phyloP scores from a whole-genome alignment of 2,113 vertebrate genomes.

The Murina feae region DNA sequence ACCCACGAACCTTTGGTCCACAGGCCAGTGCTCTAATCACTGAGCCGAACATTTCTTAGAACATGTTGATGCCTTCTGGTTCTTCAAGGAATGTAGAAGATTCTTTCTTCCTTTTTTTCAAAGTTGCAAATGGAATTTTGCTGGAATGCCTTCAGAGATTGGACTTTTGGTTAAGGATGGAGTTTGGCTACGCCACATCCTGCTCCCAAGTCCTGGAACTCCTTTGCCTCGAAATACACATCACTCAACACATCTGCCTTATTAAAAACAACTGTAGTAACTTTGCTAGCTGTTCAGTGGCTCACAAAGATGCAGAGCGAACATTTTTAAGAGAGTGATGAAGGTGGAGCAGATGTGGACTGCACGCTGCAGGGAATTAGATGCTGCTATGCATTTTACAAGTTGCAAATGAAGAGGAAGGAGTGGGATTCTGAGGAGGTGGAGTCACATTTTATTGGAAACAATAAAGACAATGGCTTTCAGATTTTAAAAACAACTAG shows the following conservation, averaged over 20 bases:
- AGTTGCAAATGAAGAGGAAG: background rate
- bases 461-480: background rate
- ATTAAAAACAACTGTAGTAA: conserved; percentile 49
- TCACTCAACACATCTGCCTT: background rate
- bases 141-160: background rate
- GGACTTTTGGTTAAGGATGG: background rate
- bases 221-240: background rate
- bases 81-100: background rate
- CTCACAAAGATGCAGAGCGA: conserved; percentile 28
- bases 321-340: background rate
- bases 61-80: background rate
- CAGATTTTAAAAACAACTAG: background rate
- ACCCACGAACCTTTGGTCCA: no score
- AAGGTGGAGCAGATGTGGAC: conserved; percentile 11
- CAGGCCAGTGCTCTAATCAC: no score
- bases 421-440: conserved; percentile 18
- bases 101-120: background rate
- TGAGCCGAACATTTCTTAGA: background rate
- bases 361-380: background rate
- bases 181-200: background rate
- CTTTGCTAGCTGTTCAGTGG: background rate
- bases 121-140: background rate
- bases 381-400: background rate
- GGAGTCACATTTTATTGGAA: background rate
- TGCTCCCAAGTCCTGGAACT: background rate